Conservation (phyloP, 2,888 invertebrate genomes). For the Perizoma flavofasciatum region DNA sequence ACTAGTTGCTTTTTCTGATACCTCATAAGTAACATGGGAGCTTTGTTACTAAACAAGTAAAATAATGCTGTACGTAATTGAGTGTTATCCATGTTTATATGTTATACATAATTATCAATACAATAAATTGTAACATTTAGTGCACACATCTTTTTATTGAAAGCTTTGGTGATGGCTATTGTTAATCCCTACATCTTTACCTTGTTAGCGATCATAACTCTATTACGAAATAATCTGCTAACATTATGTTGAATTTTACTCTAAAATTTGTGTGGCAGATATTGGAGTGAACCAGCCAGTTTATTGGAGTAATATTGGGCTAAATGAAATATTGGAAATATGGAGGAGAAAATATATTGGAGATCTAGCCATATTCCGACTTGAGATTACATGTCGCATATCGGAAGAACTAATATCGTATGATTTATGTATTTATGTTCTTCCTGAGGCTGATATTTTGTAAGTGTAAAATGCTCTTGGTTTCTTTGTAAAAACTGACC, state of each 20-base stretch:
- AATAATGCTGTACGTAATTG: conserved; percentile 6
- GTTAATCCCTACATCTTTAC: too few species aligned
- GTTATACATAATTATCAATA: background rate
- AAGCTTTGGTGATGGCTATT: too few species aligned
- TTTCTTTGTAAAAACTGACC: too few species aligned
- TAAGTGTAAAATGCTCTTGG: background rate
- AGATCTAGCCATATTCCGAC: conserved; percentile 38
- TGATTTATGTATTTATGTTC: conserved; percentile 36
- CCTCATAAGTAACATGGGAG: conserved; percentile 19
- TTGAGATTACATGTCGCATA: conserved; percentile 41
- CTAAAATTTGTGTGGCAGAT: conserved; percentile 36
- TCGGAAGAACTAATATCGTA: conserved; percentile 42
- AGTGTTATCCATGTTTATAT: background rate
- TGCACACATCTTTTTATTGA: too few species aligned
- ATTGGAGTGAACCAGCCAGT: conserved; percentile 40
- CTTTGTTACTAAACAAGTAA: conserved; percentile 9
- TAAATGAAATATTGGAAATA: conserved; percentile 47
- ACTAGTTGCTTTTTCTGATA: conserved; percentile 13
- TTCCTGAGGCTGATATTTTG: conserved; percentile 3
- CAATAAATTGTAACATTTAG: too few species aligned
- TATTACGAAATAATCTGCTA: background rate
- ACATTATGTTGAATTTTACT: conserved; percentile 29
- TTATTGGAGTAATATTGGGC: conserved; percentile 47
- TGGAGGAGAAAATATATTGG: conserved; percentile 36
- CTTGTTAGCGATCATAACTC: too few species aligned